Evolutionary conservation across 2,888 invertebrate genomes (phyloP), one percentile per base, ranked within the genome.

Genomic region (Eutolmus rufibarbis): DNA sequence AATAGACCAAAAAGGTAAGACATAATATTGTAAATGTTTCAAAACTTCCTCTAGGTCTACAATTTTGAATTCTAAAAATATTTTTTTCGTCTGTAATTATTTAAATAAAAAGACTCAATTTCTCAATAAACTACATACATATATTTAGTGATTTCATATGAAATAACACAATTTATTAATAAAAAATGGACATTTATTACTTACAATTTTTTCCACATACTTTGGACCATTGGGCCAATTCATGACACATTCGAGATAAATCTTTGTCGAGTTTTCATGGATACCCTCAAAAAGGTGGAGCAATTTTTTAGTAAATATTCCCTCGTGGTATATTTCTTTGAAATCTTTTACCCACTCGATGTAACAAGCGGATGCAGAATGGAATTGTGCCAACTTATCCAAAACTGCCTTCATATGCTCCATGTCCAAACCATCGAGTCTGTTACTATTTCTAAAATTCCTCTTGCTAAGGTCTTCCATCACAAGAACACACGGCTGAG

Each of bases 291-390:
- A 56, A 89, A 82, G 1, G 81, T 81, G 77, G 86, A 89, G 0
- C 89, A 56, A 78, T 28, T 79, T 46, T 8, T 87, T 79, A 31
- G 7, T 77, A 77, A 86, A 88, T 12, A 89, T 84, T 0, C 89
- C 90, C 57, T 90, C 91, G 56, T 89, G 89, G 78, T 90, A 90
- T n/a, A 91, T 90, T 66, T 92, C 91, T 14, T 40, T 28, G 46
- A 46, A n/a, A 23, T 28, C 43, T 5, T 46, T 46, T 23, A 43
- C 79, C 43, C 46, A n/a, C 46, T 79, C 79, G 0, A 89, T 90
- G 12, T 88, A 89, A 19, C 90, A 90, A 0, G 90, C 92, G 0
- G 92, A 92, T 0, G 90, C 91, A 1, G 92, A 92, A 90, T 92
- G 92, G 56, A 91, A 89, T 46, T 92, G 89, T 3, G 92, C 91